Percentiles rank a stretch among this genome's conserved stretches.
Conservation (phyloP, 2,113 vertebrate species). For the Seriola dumerili region DNA sequence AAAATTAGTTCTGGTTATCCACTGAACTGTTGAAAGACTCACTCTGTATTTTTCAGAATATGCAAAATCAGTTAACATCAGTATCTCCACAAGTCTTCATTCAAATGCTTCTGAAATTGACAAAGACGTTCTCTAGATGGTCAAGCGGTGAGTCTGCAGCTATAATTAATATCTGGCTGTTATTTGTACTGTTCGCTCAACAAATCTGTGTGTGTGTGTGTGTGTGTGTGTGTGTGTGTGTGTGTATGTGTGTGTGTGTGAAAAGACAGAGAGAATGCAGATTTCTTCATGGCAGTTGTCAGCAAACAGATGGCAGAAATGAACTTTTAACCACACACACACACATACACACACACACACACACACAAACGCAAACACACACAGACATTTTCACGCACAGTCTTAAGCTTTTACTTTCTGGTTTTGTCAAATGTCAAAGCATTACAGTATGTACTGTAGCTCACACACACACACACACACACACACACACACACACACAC, state of each 20-base stretch:
- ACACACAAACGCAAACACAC: not conserved
- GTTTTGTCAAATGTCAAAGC: not conserved
- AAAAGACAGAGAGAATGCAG: not conserved
- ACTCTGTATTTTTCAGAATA: no score
- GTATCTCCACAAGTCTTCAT: no score
- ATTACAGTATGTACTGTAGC: not conserved
- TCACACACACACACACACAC: not conserved
- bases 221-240: not conserved
- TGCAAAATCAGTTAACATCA: no score
- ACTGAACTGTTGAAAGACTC: no score
- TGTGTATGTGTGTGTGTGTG: not conserved
- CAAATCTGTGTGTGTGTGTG: not conserved
- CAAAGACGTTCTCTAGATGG: no score
- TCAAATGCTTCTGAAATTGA: no score
- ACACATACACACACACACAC: not conserved
- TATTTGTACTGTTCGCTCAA: no score
- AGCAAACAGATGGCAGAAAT: conserved; percentile 17
- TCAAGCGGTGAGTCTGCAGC: no score
- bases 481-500: not conserved
- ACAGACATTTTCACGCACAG: not conserved
- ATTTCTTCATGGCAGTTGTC: not conserved
- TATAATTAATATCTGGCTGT: no score
- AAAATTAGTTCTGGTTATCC: no score
- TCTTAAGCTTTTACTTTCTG: not conserved
- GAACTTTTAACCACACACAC: conserved; percentile 32